Conservation (phyloP, 2,113 vertebrate species). For the Grus americana region DNA sequence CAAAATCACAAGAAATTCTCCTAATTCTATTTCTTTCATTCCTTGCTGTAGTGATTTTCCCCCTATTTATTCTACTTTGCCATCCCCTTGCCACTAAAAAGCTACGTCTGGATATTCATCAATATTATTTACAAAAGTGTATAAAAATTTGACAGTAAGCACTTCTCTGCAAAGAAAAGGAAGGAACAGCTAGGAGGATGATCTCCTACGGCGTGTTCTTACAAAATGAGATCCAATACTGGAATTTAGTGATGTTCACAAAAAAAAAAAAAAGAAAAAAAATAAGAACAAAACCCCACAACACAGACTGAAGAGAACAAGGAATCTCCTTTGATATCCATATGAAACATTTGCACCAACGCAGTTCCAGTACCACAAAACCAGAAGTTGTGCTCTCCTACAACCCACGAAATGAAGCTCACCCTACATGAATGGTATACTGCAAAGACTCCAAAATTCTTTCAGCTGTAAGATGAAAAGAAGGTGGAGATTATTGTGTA, state of each 20-base stretch:
- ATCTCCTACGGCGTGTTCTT: neutral
- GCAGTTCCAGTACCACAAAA: neutral
- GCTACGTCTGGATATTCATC: neutral
- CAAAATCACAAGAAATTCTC: neutral
- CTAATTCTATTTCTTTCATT: neutral
- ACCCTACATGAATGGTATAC: neutral
- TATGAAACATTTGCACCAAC: neutral
- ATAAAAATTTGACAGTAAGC: neutral
- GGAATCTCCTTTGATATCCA: neutral
- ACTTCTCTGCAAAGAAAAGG: neutral
- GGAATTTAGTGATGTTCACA: neutral
- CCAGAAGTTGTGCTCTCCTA: neutral
- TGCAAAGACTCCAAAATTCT: neutral
- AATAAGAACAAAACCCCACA: neutral
- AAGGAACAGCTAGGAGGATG: neutral
- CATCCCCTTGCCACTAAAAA: neutral
- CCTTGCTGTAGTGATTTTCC: neutral
- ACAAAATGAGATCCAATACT: accelerated
- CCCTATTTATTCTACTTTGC: neutral
- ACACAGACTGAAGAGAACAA: neutral
- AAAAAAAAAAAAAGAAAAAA: neutral
- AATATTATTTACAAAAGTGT: neutral
- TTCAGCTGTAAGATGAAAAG: neutral
- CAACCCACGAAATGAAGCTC: accelerated
- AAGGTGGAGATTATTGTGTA: neutral